Evolutionary conservation across 2,113 vertebrate genomes (phyloP), one percentile per base, ranked within the genome.

Genomic region (Pedionomus torquatus): DNA sequence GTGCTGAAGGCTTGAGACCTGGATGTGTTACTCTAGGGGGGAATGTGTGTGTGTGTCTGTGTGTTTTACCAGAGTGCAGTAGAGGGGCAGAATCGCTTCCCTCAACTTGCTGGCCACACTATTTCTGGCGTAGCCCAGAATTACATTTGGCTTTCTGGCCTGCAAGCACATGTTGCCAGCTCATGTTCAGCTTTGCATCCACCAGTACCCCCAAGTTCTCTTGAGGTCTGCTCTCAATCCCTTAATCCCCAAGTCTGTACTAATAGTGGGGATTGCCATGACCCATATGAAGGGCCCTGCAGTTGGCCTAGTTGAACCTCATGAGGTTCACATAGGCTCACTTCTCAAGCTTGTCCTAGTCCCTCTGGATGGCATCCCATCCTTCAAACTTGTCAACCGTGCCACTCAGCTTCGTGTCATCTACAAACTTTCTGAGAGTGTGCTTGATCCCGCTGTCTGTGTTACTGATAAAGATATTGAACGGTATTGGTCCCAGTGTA

Each of bases 81-180:
- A 65, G 60, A 85, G 54, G 17, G 16, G 2, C 4, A 51, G 41
- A 69, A 49, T 80, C 8, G 1, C 20, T 7, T 77, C 10, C 17
- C 13, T 58, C 0, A 0, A 16, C 30, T 41, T 55, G 18, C 49
- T 89, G 44, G 0, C 21, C 19, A 17, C 0, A 0, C 23, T 39
- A 16, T 28, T 72, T 18, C 48, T 43, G 35, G 28, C 66, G 17
- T 41, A 75, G 61, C 41, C 35, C 28, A 48, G 15, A 33, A 17
- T 4, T 4, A 21, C 0, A 0, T 1, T 39, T 79, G 71, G 26
- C 30, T 21, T 5, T 25, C n/a, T 66, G 55, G 18, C 13, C 14
- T 86, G 26, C 0, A 1, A 37, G 33, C 2, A 3, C 17, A 2
- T 1, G 0, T 28, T 18, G 30, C 5, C 0, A 0, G 44, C 3